Conservation (phyloP, 2,797 vertebrate species). For the Benthosema pterotum region DNA sequence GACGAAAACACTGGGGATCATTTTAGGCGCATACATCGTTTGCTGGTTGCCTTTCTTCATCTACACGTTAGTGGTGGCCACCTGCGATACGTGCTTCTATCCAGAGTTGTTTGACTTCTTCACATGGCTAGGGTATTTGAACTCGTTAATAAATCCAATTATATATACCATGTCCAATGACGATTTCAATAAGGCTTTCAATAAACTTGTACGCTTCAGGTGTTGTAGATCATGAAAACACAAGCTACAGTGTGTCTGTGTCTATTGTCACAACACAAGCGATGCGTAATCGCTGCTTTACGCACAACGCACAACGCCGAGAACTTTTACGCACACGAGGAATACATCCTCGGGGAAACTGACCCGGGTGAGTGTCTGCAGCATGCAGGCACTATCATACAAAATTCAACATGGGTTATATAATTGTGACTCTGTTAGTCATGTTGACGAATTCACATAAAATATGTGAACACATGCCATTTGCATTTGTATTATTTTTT, state of each 20-base stretch:
- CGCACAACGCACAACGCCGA: too few relatives aligned
- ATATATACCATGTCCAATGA: conserved; percentile 99
- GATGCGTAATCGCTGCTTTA: too few relatives aligned
- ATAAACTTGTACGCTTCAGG: conserved; percentile 92
- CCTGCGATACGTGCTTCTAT: conserved; percentile 85
- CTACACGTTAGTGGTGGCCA: conserved; percentile 80
- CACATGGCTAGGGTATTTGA: conserved; percentile 97
- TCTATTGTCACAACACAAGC: too few relatives aligned
- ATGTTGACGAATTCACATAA: too few relatives aligned
- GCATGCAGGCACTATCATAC: too few relatives aligned
- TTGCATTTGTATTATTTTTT: not conserved
- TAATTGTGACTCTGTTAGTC: too few relatives aligned
- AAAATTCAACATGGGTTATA: too few relatives aligned
- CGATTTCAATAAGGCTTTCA: conserved; percentile 98
- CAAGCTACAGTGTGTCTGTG: too few relatives aligned
- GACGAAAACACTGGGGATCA: conserved; percentile 96
- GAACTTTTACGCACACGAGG: too few relatives aligned
- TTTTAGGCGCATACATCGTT: conserved; percentile 96
- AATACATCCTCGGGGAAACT: too few relatives aligned
- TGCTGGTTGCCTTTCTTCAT: conserved; percentile 99
- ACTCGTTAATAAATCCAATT: conserved; percentile 97
- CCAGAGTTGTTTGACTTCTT: conserved; percentile 95
- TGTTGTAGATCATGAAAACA: conserved; percentile 73
- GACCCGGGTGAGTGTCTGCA: too few relatives aligned
- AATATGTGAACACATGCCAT: not conserved